Percentiles rank a stretch among this genome's conserved stretches.
Conservation (phyloP, 1,140 invertebrate genomes). For the Rhyzopertha dominica region DNA sequence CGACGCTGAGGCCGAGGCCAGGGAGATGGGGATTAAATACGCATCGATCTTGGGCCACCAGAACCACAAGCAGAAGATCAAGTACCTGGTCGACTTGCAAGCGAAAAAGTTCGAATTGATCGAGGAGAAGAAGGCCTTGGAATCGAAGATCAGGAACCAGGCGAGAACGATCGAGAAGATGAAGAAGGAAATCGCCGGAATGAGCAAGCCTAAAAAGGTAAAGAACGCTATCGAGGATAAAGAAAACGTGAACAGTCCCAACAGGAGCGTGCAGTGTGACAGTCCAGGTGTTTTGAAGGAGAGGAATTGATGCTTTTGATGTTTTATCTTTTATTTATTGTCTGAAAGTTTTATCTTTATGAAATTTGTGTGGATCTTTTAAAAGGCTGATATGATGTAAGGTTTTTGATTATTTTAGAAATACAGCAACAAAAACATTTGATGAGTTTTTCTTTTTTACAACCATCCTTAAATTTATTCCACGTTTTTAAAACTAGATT, state of each 20-base stretch:
- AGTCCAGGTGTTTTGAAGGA: slow-evolving; percentile 36
- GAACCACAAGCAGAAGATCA: slow-evolving; percentile 65
- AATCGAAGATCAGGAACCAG: slow-evolving; percentile 27
- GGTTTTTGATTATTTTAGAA: too few relatives aligned
- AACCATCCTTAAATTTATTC: too few relatives aligned
- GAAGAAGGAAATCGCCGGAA: slow-evolving; percentile 24
- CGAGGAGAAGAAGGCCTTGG: slow-evolving; percentile 25
- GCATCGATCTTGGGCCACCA: slow-evolving; percentile 60
- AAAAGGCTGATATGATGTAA: too few relatives aligned
- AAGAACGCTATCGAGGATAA: slow-evolving; percentile 30
- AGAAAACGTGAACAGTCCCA: slow-evolving; percentile 39
- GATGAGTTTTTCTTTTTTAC: too few relatives aligned
- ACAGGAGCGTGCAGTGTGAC: slow-evolving; percentile 26
- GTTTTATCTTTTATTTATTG: too few relatives aligned
- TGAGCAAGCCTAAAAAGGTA: slow-evolving; percentile 25
- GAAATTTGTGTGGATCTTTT: too few relatives aligned
- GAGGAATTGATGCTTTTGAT: slow-evolving; percentile 37
- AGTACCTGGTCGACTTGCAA: slow-evolving; percentile 59
- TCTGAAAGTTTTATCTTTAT: too few relatives aligned
- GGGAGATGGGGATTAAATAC: slow-evolving; percentile 55
- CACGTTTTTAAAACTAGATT: too few relatives aligned
- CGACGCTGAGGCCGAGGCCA: slow-evolving; percentile 28
- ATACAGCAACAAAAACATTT: too few relatives aligned
- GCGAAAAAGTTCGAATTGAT: slow-evolving; percentile 47
- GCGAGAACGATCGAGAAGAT: slow-evolving; percentile 35